Base-by-base conservation (phyloP, 2,888 invertebrate genomes). In the Eristalis intricaria region DNA sequence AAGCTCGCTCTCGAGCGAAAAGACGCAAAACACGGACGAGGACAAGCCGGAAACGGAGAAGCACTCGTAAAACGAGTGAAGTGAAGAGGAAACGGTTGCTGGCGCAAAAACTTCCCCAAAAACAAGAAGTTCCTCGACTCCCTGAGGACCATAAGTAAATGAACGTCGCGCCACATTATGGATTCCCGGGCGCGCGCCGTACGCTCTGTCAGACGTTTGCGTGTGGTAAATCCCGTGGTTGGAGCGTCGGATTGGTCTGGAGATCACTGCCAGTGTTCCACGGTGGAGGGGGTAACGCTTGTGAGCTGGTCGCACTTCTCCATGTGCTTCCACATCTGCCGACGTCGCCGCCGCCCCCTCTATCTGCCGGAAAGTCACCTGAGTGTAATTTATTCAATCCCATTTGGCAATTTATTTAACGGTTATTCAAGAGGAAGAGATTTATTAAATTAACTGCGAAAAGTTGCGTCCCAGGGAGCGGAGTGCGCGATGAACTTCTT, bases 371-470 rank as follows among this genome's bases (percentile, higher is more conserved):
- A 75, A 35, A 66, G 66, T 19, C 50, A 23, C 56, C 71, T 79
- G 76, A 87, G 87, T 50, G 50, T 84, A 84, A 84, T 87, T 87
- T 87, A 87, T 87, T 87, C 84, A 79, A 84, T 87, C 84, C 79
- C 84, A 84, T 87, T 87, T 76, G 79, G 79, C 84, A 87, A 87
- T 87, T 87, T 87, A 87, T 87, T 87, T 84, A 87, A 83, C 83
- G 79, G 71, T 79, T 80, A 87, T 84, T 87, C 87, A 87, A 87
- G 84, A 65, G 68, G 79, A 87, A 87, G 87, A 84, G 87, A 87
- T 87, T 87, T 83, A 87, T 87, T 87, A 87, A 87, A 87, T 87
- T 87, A 84, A 87, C 87, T 87, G 87, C 79, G 70, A 79, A 87
- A 84, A 87, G 83, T 87, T 87, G 58, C 58, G 70, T 68, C 58